Evolutionary conservation across 1,140 invertebrate species (phyloP).

Genomic region (Diuraphis noxia): DNA sequence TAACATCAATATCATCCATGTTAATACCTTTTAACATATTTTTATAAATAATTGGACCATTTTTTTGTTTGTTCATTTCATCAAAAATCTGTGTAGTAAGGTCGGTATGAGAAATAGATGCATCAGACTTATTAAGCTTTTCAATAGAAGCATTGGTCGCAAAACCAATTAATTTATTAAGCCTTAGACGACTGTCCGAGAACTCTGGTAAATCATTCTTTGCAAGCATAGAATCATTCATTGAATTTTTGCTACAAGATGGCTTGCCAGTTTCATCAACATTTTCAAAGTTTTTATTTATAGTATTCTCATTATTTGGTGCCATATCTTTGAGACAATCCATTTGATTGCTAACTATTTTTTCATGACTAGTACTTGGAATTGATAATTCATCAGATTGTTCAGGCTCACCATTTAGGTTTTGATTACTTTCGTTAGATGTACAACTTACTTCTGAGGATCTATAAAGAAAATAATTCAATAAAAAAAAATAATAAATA

Average conservation of each 20-base stretch:
- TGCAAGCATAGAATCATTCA: neutral
- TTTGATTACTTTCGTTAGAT: constrained; percentile 20
- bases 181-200: constrained; percentile 10
- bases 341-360: neutral
- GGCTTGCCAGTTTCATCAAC: neutral
- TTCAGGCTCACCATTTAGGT: neutral
- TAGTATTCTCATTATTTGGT: neutral
- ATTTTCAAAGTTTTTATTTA: neutral
- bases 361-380: neutral
- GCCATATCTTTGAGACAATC: neutral
- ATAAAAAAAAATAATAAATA: neutral
- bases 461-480: neutral
- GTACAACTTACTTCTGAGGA: neutral
- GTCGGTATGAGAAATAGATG: neutral
- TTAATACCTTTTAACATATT: constrained; percentile 19
- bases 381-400: neutral
- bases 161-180: constrained; percentile 42
- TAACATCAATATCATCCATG: constrained; percentile 33
- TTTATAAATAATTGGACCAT: neutral
- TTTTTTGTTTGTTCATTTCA: neutral
- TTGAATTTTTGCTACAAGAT: neutral
- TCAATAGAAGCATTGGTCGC: neutral
- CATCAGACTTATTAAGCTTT: constrained; percentile 28
- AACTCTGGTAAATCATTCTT: neutral
- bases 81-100: constrained; percentile 33